Evolutionary conservation across 2,888 invertebrate genomes (phyloP), one percentile per base, ranked within the genome.

Genomic region (Serrognathus titanus): DNA sequence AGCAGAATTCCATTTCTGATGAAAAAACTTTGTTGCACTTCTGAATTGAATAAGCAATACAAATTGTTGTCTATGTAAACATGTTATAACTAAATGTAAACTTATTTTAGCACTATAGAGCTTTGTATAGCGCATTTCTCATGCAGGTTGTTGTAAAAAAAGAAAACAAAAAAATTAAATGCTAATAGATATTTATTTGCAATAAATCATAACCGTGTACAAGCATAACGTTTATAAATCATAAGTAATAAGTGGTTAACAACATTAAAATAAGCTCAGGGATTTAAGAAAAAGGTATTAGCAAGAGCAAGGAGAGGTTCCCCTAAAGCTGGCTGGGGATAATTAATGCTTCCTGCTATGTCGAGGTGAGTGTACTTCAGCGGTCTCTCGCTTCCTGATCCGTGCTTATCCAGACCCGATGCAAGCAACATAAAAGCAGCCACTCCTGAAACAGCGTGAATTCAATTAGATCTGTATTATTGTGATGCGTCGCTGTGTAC

Each of bases 381-480:
- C 0, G 88, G 89, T 55, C 79, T 78, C 1, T 74, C 69, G 1
- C 88, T 85, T 60, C 83, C 82, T 38, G 83, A 75, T 10, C 90
- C 91, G 70, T 91, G 86, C 79, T 88, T 85, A 67, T 91, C 87
- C 64, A 97, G 80, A 2, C 92, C 93, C 10, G 94, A 86, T 20
- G 88, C 87, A 74, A 87, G 81, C 68, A 95, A 85, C 70, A 97
- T 82, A 79, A 97, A 97, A 16, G 91, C 96, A 36, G 89, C 89
- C 0, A 96, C 95, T 55, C 85, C 80, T 87, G 80, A 40, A 61
- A 16, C 16, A 16, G 16, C 1, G 3, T 3, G 16, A 16, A 16
- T 2, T 16, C 3, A 16, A 31, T 31, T 31, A 31, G 1, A 31
- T 31, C 24, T 31, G 6, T 31, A 31, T 31, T 31, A 31, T 1